phyloP scores from a whole-genome alignment of 2,113 vertebrate genomes.

The Poeciliopsis occidentalis region DNA sequence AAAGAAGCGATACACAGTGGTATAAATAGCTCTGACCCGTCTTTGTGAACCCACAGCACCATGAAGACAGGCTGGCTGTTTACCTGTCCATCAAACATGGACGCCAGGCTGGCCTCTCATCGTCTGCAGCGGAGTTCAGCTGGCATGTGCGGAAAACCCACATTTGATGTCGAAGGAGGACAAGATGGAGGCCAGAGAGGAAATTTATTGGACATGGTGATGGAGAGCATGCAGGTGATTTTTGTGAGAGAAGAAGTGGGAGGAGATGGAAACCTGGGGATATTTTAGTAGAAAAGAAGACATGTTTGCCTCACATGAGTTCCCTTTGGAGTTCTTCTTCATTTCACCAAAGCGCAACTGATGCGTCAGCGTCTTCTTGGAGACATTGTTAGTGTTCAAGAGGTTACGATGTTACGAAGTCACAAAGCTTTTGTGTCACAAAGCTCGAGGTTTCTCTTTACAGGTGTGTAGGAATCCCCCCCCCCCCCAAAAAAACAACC shows the following conservation, averaged over 20 bases:
- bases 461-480: constrained; percentile 18
- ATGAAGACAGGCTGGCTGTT: constrained; percentile 6
- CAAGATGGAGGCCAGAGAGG: not conserved
- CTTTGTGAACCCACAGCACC: constrained; percentile 49
- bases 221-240: not conserved
- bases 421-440: constrained; percentile 19
- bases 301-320: not conserved
- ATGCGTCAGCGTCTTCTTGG: not conserved
- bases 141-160: not conserved
- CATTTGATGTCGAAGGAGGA: not conserved
- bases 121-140: not conserved
- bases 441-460: constrained; percentile 27
- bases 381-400: not conserved
- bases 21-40: constrained; percentile 33
- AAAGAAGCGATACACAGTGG: constrained; percentile 40
- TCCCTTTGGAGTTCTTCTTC: constrained; percentile 15
- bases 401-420: not conserved
- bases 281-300: not conserved
- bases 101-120: constrained; percentile 22
- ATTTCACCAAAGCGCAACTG: constrained; percentile 11
- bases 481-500: no score
- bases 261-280: not conserved
- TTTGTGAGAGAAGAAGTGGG: not conserved
- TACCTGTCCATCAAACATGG: constrained; percentile 1
- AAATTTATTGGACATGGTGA: not conserved